These are phyloP conservation scores for Chaetorhynchus papuensis DNA, from an alignment of 2,113 vertebrate species.

Conservation along the genomic window DNA sequence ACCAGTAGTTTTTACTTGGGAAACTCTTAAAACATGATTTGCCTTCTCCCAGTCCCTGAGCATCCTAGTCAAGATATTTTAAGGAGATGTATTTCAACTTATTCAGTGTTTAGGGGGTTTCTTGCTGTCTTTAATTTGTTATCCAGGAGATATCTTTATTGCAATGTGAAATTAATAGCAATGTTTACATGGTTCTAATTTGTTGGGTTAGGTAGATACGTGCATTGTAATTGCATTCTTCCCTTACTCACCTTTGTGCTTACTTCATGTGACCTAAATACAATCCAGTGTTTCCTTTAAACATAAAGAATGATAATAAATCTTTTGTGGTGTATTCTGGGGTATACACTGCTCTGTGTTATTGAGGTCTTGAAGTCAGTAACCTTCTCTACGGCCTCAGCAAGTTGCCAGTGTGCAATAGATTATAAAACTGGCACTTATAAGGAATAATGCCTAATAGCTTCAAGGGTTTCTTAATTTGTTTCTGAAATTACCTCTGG, in stretches of 20 bases:
- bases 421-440: background rate
- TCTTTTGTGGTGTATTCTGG: background rate
- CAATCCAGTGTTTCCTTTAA: background rate
- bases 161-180: background rate
- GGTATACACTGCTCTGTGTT: background rate
- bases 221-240: background rate
- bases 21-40: background rate
- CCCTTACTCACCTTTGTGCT: background rate
- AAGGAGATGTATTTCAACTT: background rate
- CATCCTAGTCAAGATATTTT: background rate
- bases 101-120: background rate
- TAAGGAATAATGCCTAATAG: background rate
- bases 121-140: background rate
- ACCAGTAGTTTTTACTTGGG: background rate
- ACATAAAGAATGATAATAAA: background rate
- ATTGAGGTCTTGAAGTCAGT: background rate
- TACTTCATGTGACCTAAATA: background rate
- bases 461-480: background rate
- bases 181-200: background rate
- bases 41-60: background rate
- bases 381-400: background rate
- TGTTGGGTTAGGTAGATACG: background rate
- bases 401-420: background rate
- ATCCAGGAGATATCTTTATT: background rate
- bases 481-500: background rate